phyloP scores from a whole-genome alignment of 2,797 vertebrate genomes.

The Steatocranus sp. region DNA sequence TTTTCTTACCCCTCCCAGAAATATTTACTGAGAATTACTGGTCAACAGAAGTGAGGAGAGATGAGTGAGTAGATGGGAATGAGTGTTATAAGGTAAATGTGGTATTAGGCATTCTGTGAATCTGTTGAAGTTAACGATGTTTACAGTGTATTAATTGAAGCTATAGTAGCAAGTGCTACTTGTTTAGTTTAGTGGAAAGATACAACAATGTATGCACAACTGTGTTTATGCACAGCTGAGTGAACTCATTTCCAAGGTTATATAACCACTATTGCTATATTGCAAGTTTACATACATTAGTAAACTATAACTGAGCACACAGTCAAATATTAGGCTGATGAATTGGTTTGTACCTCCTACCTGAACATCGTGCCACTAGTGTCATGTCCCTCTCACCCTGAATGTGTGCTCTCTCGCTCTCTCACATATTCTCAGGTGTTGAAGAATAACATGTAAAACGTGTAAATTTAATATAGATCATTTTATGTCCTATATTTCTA shows the following conservation, averaged over 20 bases:
- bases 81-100: neutral
- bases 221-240: neutral
- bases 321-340: neutral
- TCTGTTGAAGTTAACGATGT: neutral
- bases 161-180: neutral
- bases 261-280: neutral
- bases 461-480: neutral
- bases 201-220: neutral
- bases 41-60: constrained; percentile 42
- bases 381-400: neutral
- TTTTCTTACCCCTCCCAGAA: constrained; percentile 48
- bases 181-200: neutral
- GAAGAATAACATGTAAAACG: neutral
- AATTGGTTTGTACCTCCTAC: neutral
- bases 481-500: neutral
- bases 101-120: neutral
- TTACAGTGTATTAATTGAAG: neutral
- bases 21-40: constrained; percentile 65
- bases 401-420: neutral
- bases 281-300: neutral
- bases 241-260: neutral
- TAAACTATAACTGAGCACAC: neutral
- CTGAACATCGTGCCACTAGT: neutral
- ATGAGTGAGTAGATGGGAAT: neutral
- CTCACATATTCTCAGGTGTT: neutral